Evolutionary conservation across 2,888 invertebrate genomes (phyloP).

Genomic region (Rosalia funebris): DNA sequence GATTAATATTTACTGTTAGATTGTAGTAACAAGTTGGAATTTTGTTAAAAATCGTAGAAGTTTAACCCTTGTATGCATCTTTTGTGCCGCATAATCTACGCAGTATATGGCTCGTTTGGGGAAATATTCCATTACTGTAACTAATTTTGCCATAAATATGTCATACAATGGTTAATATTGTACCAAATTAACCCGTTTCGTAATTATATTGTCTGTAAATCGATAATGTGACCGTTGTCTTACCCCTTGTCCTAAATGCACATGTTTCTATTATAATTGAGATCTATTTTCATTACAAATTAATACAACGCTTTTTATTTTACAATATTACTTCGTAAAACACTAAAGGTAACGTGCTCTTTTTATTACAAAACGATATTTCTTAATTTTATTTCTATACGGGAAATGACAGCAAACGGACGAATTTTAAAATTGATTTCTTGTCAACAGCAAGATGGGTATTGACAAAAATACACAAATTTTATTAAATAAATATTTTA

Average conservation of each 20-base stretch:
- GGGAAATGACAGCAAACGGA: neutral
- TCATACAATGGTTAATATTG: neutral
- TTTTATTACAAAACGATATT: neutral
- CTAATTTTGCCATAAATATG: conserved; percentile 1
- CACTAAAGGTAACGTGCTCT: conserved; percentile 3
- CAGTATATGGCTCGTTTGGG: conserved; percentile 40
- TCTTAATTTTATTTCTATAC: neutral
- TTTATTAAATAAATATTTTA: too few relatives aligned
- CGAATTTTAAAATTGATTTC: conserved; percentile 21
- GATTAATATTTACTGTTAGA: conserved; percentile 8
- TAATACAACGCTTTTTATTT: too few relatives aligned
- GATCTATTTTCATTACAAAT: conserved; percentile 29
- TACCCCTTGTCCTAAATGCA: conserved; percentile 54
- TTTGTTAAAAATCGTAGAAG: conserved; percentile 14
- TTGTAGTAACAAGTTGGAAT: conserved; percentile 14
- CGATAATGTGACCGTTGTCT: conserved; percentile 60
- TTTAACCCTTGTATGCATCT: conserved; percentile 51
- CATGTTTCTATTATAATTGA: conserved; percentile 51
- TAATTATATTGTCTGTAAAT: conserved; percentile 52
- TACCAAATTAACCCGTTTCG: conserved; percentile 9
- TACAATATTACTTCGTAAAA: conserved; percentile 1
- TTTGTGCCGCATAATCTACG: conserved; percentile 57
- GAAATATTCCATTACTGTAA: conserved; percentile 12
- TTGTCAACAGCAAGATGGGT: conserved; percentile 13
- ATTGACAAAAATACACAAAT: conserved; percentile 7